Evolutionary conservation across 2,888 invertebrate genomes (phyloP), one percentile per base, ranked within the genome.

Genomic region (Operophtera brumata): DNA sequence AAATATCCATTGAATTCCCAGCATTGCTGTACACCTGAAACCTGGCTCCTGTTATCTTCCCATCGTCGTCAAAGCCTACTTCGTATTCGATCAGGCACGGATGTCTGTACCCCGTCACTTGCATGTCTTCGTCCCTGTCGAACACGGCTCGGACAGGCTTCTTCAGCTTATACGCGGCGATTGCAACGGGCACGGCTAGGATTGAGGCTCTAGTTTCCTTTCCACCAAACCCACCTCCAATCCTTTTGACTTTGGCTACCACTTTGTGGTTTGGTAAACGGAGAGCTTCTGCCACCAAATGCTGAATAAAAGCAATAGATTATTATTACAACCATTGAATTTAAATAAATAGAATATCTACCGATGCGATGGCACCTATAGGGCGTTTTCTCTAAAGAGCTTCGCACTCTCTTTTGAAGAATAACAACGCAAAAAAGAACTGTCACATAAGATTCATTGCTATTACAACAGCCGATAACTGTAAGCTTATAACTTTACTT

Each of bases 201-300:
- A 93, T 64, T 3, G 84, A 69, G 3, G 91, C 82, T 64, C 94
- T 91, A 0, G 94, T 93, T 84, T 97, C 96, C 82, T 97, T 97
- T 0, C 97, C 97, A 10, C 97, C 97, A 77, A 97, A 97, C 41
- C 95, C 97, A 30, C 97, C 97, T 1, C 96, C 97, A 52, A 97
- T 82, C 67, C 97, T 90, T 78, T 96, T 96, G 0, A 94, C 94
- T 78, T 93, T 93, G 28, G 92, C 91, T 1, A 92, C 89, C 7
- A 97, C 87, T 83, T 93, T 93, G 73, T 93, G 93, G 56, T 92
- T 92, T 0, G 93, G 93, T 54, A 96, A 87, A 35, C 91, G 90
- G 34, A 96, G 86, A 12, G 92, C 89, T 62, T 91, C 82, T 2
- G 94, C 91, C 0, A 92, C 86, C n/a, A 92, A 79, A 64, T 86